Conservation (phyloP, 2,113 vertebrate species). For the Serilophus lunatus region DNA sequence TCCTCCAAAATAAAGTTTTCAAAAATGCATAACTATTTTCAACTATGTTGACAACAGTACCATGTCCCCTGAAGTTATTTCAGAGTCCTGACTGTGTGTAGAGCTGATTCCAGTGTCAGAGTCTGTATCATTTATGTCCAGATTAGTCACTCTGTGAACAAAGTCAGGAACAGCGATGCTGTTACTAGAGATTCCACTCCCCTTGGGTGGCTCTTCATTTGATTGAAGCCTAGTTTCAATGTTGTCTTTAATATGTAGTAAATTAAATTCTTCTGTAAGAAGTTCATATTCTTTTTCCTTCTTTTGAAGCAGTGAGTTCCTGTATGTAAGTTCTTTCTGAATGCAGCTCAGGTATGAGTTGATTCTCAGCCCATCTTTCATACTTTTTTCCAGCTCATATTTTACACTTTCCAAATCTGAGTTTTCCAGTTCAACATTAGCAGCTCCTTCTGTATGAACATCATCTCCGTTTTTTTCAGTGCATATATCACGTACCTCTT, state of each 20-base stretch:
- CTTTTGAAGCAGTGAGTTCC: conserved; percentile 76
- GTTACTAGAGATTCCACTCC: conserved; percentile 19
- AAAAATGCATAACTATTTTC: not conserved
- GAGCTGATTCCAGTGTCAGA: conserved; percentile 98
- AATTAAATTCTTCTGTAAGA: conserved; percentile 81
- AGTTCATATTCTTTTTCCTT: conserved; percentile 88
- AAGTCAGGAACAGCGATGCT: conserved; percentile 44
- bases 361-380: conserved; percentile 82
- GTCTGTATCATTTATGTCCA: conserved; percentile 90
- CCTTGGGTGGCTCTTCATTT: conserved; percentile 59
- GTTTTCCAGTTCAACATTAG: conserved; percentile 49
- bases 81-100: conserved; percentile 94
- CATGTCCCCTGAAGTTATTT: conserved; percentile 77
- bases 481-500: conserved; percentile 73
- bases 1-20: not conserved
- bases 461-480: conserved; percentile 37
- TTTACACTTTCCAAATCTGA: conserved; percentile 76
- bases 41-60: conserved; percentile 66
- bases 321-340: conserved; percentile 83
- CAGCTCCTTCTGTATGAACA: not conserved
- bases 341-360: conserved; percentile 80
- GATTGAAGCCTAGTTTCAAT: conserved; percentile 24
- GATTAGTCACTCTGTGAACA: conserved; percentile 71
- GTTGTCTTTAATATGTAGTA: conserved; percentile 71
- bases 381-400: conserved; percentile 81